Conservation (phyloP, 2,888 invertebrate genomes). For the Lathronympha strigana region DNA sequence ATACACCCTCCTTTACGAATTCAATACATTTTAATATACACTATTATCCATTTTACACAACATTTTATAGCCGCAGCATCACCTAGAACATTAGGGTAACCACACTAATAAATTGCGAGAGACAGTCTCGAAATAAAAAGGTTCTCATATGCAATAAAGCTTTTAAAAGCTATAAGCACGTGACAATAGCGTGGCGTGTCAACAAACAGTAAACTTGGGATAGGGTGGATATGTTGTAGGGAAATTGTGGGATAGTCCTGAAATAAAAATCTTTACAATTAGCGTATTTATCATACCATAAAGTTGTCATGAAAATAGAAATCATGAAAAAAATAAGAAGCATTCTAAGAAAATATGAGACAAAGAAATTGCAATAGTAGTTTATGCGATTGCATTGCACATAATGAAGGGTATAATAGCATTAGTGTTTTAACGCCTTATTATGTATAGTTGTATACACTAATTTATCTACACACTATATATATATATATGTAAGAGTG, state of each 20-base stretch:
- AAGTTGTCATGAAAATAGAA: too few relatives aligned
- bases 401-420: too few relatives aligned
- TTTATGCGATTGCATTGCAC: too few relatives aligned
- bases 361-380: too few relatives aligned
- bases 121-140: slow-evolving; percentile 20
- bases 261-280: too few relatives aligned
- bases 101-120: slow-evolving; percentile 24
- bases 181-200: slow-evolving; percentile 36
- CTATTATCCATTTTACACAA: slow-evolving; percentile 10
- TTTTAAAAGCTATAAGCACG: slow-evolving; percentile 33
- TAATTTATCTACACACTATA: too few relatives aligned
- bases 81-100: slow-evolving; percentile 8
- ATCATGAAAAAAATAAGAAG: too few relatives aligned
- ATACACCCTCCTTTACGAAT: not conserved
- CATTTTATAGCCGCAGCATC: slow-evolving; percentile 6
- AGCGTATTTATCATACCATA: too few relatives aligned
- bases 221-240: slow-evolving; percentile 11
- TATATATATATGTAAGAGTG: too few relatives aligned
- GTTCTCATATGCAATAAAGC: slow-evolving; percentile 34
- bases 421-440: too few relatives aligned
- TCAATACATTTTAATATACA: not conserved
- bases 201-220: slow-evolving; percentile 28
- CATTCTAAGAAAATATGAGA: too few relatives aligned
- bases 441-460: too few relatives aligned
- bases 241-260: slow-evolving; percentile 9